Evolutionary conservation across 2,113 vertebrate genomes (phyloP).

Genomic region (Gracilinanus agilis): DNA sequence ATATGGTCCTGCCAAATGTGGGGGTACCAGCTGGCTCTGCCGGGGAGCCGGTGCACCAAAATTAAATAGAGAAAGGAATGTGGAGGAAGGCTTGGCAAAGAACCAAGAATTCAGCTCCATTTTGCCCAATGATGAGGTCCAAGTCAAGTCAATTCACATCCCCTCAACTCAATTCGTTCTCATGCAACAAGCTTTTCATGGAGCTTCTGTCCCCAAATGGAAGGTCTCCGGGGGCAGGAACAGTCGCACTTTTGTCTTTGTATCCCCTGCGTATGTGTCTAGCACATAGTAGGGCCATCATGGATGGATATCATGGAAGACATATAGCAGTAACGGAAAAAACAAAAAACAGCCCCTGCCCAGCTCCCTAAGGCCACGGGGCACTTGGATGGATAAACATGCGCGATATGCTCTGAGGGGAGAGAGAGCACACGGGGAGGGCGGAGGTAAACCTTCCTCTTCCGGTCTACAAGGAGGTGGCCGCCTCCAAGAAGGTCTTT

Average conservation of each 20-base stretch:
- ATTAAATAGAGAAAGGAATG: conserved; percentile 27
- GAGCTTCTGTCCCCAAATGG: neutral
- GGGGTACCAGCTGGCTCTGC: conserved; percentile 32
- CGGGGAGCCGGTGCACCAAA: conserved; percentile 7
- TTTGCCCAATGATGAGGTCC: neutral
- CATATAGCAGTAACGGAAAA: neutral
- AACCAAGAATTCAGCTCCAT: neutral
- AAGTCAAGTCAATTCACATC: neutral
- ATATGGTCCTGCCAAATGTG: neutral
- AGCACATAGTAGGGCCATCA: neutral
- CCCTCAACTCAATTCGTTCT: neutral
- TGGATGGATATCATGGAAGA: neutral
- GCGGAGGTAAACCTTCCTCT: neutral
- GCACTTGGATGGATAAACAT: neutral
- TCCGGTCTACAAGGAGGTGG: conserved; percentile 8
- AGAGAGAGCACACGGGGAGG: neutral
- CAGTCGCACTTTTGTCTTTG: neutral
- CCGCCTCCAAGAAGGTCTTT: conserved; percentile 29
- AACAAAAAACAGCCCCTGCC: neutral
- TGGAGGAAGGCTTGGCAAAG: neutral
- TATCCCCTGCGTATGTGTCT: neutral
- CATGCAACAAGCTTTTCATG: neutral
- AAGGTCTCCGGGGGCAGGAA: neutral
- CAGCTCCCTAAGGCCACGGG: neutral
- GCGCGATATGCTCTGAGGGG: neutral